Percentiles rank a stretch among this genome's conserved stretches.
Conservation (phyloP, 2,113 vertebrate species). For the Pluvialis apricaria region DNA sequence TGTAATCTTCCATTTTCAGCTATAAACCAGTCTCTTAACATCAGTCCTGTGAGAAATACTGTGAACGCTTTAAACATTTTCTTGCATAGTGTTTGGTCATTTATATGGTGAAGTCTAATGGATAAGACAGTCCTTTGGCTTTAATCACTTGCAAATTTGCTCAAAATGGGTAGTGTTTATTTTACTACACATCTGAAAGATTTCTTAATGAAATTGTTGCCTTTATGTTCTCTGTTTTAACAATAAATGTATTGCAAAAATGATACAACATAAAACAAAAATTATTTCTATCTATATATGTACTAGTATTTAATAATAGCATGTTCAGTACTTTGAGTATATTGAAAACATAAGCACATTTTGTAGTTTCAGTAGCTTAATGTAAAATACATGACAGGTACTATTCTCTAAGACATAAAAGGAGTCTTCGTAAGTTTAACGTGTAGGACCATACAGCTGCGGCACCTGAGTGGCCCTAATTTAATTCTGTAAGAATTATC, state of each 20-base stretch:
- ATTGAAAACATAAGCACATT: not conserved
- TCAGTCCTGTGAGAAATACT: not conserved
- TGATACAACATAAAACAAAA: not conserved
- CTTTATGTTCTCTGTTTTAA: not conserved
- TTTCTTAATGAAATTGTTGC: not conserved
- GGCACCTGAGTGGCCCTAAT: not conserved
- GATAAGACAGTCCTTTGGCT: not conserved
- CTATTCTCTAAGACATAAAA: not conserved
- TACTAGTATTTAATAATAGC: not conserved
- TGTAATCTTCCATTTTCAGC: not conserved
- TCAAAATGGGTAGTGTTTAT: not conserved
- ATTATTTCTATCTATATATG: not conserved
- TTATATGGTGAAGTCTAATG: not conserved
- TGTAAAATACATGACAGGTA: not conserved
- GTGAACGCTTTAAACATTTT: not conserved
- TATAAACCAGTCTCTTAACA: not conserved
- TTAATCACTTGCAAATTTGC: not conserved
- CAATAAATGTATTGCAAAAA: not conserved
- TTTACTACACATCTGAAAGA: not conserved
- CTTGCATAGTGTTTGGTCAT: not conserved
- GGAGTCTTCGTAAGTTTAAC: not conserved
- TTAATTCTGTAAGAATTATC: not conserved
- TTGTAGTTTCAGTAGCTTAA: not conserved
- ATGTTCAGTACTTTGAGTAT: not conserved
- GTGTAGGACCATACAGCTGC: not conserved